phyloP scores from a whole-genome alignment of 2,888 invertebrate genomes.

The Nasonovia ribisnigri region DNA sequence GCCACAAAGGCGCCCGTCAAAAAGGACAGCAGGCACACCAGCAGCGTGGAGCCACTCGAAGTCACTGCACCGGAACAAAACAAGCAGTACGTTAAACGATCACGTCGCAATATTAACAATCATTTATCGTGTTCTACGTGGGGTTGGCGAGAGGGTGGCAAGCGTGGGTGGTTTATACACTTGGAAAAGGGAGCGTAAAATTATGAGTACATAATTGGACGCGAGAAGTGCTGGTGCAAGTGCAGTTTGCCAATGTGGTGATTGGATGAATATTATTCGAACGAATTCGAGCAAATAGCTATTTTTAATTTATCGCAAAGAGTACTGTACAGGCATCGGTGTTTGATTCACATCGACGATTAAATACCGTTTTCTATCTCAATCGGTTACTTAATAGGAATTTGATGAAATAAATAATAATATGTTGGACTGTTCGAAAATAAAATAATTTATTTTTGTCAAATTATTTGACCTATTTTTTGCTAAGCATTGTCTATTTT shows the following conservation, averaged over 20 bases:
- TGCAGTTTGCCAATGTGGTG: not conserved
- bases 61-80: not conserved
- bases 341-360: not conserved
- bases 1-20: slow-evolving; percentile 71
- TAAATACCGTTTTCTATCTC: not conserved
- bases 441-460: not conserved
- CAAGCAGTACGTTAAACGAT: too few relatives aligned
- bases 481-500: not conserved
- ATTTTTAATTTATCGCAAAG: not conserved
- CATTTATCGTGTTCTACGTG: not conserved
- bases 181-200: not conserved
- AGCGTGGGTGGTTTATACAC: not conserved
- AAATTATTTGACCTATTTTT: not conserved
- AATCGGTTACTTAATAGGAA: not conserved
- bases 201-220: not conserved
- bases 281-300: not conserved
- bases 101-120: too few relatives aligned
- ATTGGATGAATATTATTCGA: not conserved
- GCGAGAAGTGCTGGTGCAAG: not conserved
- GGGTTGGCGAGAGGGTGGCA: not conserved
- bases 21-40: slow-evolving; percentile 72
- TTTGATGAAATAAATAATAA: not conserved
- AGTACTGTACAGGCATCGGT: not conserved
- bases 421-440: not conserved
- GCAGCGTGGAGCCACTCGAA: slow-evolving; percentile 67